These are phyloP conservation scores for Spongilla lacustris DNA, from an alignment of 37 sponge, comb jelly and placozoan genomes.

Conservation along the genomic window DNA sequence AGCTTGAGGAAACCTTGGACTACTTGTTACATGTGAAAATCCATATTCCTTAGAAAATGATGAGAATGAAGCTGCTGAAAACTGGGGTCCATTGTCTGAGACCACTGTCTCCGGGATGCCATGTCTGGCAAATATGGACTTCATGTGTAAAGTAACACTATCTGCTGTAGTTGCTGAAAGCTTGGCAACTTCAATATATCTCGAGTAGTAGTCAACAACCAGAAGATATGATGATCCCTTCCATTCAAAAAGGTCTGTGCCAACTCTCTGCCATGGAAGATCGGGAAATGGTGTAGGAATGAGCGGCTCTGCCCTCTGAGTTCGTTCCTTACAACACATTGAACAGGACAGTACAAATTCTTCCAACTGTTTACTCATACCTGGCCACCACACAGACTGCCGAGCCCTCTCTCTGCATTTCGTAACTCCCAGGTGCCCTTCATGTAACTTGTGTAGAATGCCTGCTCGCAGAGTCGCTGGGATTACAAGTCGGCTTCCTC, in stretches of 20 bases:
- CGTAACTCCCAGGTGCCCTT: conserved; percentile 44
- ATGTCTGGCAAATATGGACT: conserved; percentile 61
- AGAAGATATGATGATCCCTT: conserved; percentile 29
- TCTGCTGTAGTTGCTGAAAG: conserved; percentile 21
- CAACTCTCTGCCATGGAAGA: conserved; percentile 67
- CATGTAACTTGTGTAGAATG: conserved; percentile 32
- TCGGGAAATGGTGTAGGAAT: conserved; percentile 29
- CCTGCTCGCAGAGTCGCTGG: conserved; percentile 11
- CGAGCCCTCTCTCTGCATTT: conserved; percentile 37
- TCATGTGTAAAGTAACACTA: background rate
- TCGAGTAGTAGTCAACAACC: conserved; percentile 65
- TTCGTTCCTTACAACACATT: conserved; percentile 26
- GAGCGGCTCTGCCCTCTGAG: background rate
- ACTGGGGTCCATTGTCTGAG: conserved; percentile 74
- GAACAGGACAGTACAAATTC: conserved; percentile 13
- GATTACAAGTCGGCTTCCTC: conserved; percentile 29
- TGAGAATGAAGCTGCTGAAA: conserved; percentile 12
- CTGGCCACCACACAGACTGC: conserved; percentile 51
- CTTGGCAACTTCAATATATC: conserved; percentile 59
- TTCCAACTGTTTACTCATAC: conserved; percentile 19
- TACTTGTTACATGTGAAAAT: conserved; percentile 46
- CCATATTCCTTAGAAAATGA: conserved; percentile 42
- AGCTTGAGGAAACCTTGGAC: conserved; percentile 52
- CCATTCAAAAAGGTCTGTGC: conserved; percentile 56
- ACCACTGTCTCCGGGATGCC: conserved; percentile 56